phyloP scores from a whole-genome alignment of 2,797 vertebrate genomes.

The Premnoplex brunnescens region DNA sequence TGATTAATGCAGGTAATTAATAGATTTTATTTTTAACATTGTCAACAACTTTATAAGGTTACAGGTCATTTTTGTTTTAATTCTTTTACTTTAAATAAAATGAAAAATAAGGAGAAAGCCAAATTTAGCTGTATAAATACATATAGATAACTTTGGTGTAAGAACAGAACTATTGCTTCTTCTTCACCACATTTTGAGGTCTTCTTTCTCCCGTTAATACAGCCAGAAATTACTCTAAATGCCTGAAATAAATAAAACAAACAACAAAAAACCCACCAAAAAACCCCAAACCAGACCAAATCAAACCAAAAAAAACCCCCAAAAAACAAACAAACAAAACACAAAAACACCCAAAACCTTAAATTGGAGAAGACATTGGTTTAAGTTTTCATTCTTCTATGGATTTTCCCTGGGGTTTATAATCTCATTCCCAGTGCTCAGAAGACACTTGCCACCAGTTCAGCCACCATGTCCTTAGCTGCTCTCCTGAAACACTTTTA shows the following conservation, averaged over 20 bases:
- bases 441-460: neutral
- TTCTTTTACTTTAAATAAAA: neutral
- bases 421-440: neutral
- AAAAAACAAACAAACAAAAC: neutral
- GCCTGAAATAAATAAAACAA: neutral
- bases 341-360: rapidly evolving
- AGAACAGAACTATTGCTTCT: neutral
- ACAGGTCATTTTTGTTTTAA: rapidly evolving
- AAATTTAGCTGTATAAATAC: neutral
- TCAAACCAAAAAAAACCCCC: too few relatives aligned
- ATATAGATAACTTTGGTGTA: neutral
- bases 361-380: neutral
- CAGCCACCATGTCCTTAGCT: neutral
- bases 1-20: neutral
- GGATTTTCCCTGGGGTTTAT: neutral
- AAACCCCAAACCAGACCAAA: too few relatives aligned
- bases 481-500: neutral
- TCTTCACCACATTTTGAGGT: neutral
- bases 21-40: neutral
- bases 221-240: neutral
- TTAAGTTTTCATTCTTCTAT: neutral
- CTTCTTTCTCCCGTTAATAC: neutral
- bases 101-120: neutral
- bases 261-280: neutral
- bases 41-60: neutral